Evolutionary conservation across 2,797 vertebrate genomes (phyloP).

Genomic region (Phrynocephalus vlangalii): DNA sequence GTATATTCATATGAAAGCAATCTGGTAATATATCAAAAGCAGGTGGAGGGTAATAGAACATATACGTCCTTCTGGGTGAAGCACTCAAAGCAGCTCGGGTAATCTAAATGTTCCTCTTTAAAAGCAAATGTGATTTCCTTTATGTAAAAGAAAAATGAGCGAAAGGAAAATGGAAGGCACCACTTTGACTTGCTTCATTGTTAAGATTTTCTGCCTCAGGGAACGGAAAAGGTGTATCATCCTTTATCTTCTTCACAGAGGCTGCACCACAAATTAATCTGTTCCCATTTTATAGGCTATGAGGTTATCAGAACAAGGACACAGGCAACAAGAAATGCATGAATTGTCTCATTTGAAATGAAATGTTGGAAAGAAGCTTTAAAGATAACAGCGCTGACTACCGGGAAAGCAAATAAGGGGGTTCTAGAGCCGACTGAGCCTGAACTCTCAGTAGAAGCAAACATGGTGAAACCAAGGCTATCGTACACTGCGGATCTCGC

Average conservation of each 20-base stretch:
- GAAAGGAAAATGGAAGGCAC: slow-evolving; percentile 24
- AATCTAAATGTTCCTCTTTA: slow-evolving; percentile 40
- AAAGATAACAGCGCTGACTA: no score
- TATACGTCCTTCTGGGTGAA: background rate
- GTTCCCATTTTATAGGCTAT: background rate
- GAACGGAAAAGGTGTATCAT: background rate
- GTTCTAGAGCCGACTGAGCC: no score
- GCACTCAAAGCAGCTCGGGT: background rate
- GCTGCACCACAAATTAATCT: background rate
- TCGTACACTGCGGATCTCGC: no score
- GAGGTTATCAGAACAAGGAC: slow-evolving; percentile 9
- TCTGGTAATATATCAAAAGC: slow-evolving; percentile 3
- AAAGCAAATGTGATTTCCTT: slow-evolving; percentile 13
- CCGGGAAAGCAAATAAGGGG: background rate
- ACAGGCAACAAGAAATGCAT: background rate
- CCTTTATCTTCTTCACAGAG: background rate
- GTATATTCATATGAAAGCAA: slow-evolving; percentile 22
- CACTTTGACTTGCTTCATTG: slow-evolving; percentile 18
- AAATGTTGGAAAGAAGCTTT: background rate
- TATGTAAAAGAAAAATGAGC: slow-evolving; percentile 25
- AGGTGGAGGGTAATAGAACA: background rate
- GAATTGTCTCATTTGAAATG: background rate
- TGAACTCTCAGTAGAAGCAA: no score
- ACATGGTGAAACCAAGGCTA: no score
- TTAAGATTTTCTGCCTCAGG: background rate